phyloP scores from a whole-genome alignment of 2,113 vertebrate species.

The Sander vitreus region DNA sequence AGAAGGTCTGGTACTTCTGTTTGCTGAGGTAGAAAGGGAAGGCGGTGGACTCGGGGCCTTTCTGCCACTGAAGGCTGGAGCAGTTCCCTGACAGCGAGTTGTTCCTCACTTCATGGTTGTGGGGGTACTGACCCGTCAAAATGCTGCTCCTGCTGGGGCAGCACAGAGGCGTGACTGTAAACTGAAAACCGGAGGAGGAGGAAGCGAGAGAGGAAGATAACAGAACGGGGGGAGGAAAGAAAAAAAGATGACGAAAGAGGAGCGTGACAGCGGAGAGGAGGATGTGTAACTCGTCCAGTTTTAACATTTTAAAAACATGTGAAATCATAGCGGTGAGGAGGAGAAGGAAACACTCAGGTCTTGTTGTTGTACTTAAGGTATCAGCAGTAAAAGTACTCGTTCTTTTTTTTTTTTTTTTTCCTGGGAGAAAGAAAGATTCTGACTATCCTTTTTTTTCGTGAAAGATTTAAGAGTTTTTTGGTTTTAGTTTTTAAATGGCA shows the following conservation, averaged over 20 bases:
- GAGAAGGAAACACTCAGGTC: neutral
- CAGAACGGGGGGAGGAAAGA: neutral
- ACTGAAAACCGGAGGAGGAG: conserved; percentile 64
- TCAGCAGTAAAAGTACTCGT: too few species aligned
- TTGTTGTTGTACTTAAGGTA: too few species aligned
- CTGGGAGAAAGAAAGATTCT: too few species aligned
- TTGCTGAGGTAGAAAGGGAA: conserved; percentile 85
- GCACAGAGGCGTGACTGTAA: conserved; percentile 84
- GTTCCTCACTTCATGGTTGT: conserved; percentile 86
- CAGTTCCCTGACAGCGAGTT: conserved; percentile 86
- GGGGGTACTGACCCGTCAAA: conserved; percentile 84
- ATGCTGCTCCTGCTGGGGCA: conserved; percentile 87
- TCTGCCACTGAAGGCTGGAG: conserved; percentile 84
- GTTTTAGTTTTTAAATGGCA: too few species aligned
- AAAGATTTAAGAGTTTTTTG: too few species aligned
- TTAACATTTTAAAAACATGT: neutral
- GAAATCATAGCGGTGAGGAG: neutral
- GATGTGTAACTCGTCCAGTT: conserved; percentile 18
- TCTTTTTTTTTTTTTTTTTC: too few species aligned
- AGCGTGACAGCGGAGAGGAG: neutral
- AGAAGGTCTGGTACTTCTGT: conserved; percentile 85
- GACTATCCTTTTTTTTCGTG: too few species aligned
- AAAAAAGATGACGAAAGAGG: neutral
- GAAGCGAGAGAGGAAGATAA: conserved; percentile 5
- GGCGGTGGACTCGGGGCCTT: conserved; percentile 71